phyloP scores from a whole-genome alignment of 2,797 vertebrate species.

The Harpagifer antarcticus region DNA sequence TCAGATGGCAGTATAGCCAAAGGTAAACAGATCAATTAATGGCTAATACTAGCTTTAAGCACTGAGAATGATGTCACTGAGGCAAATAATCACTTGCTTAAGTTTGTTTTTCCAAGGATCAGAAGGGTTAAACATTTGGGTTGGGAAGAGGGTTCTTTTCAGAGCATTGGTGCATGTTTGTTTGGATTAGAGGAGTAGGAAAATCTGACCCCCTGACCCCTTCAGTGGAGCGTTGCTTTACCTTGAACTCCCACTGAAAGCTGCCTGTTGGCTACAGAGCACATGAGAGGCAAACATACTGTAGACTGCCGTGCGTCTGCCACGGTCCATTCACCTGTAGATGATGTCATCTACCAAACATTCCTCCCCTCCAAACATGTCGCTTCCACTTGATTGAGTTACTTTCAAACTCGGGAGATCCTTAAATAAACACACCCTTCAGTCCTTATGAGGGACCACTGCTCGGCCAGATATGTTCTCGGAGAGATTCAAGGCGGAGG shows the following conservation, averaged over 20 bases:
- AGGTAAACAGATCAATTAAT: no score
- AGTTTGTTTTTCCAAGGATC: neutral
- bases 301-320: conserved; percentile 25
- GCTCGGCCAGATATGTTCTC: conserved; percentile 36
- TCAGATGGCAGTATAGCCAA: neutral
- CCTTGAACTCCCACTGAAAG: conserved; percentile 41
- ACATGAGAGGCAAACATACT: conserved; percentile 58
- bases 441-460: conserved; percentile 64
- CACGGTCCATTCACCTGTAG: conserved; percentile 69
- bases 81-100: conserved; percentile 12
- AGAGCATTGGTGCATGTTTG: conserved; percentile 48
- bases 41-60: neutral
- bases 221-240: conserved; percentile 25
- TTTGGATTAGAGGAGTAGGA: conserved; percentile 61
- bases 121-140: conserved; percentile 40
- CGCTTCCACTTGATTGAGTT: conserved; percentile 71
- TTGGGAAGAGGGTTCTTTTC: conserved; percentile 14
- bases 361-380: conserved; percentile 70
- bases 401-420: conserved; percentile 66
- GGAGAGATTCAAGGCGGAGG: conserved; percentile 37
- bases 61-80: neutral
- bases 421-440: conserved; percentile 73
- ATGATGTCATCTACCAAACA: conserved; percentile 70
- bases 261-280: conserved; percentile 38
- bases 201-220: conserved; percentile 59